A percentile compares a stretch with the other conserved stretches of the same genome.
Conservation (phyloP, 2,797 vertebrate genomes). For the Iguana delicatissima region DNA sequence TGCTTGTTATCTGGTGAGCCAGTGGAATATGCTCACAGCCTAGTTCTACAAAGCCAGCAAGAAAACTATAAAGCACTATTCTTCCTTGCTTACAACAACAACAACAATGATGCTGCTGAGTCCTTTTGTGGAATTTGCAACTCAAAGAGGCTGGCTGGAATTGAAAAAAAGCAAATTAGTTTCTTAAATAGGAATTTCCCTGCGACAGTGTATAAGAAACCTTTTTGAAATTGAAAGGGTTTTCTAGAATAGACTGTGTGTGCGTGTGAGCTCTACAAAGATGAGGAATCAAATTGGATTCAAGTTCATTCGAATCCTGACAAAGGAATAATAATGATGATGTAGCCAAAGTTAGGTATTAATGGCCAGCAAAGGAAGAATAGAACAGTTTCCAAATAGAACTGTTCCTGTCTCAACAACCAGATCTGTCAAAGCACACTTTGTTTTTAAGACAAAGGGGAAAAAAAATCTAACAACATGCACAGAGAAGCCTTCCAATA, state of each 20-base stretch:
- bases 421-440: neutral
- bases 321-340: neutral
- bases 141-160: neutral
- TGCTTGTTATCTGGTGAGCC: too few relatives aligned
- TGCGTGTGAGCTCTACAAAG: too few relatives aligned
- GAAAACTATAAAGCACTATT: neutral
- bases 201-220: too few relatives aligned
- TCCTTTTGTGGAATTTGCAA: neutral
- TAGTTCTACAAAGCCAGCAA: neutral
- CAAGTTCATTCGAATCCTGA: neutral
- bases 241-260: too few relatives aligned
- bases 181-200: too few relatives aligned
- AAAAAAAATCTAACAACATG: neutral
- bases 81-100: too few relatives aligned
- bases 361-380: slow-evolving; percentile 49
- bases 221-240: too few relatives aligned
- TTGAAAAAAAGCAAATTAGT: neutral
- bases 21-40: too few relatives aligned
- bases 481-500: neutral
- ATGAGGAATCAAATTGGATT: too few relatives aligned
- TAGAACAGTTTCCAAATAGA: neutral
- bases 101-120: neutral
- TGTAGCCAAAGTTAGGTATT: slow-evolving; percentile 46
- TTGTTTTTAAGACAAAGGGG: too few relatives aligned
- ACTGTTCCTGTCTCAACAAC: neutral